Percentiles rank a stretch among this genome's conserved stretches.
phyloP scores from a whole-genome alignment of 2,113 vertebrate genomes.

The Periophthalmus modestus region DNA sequence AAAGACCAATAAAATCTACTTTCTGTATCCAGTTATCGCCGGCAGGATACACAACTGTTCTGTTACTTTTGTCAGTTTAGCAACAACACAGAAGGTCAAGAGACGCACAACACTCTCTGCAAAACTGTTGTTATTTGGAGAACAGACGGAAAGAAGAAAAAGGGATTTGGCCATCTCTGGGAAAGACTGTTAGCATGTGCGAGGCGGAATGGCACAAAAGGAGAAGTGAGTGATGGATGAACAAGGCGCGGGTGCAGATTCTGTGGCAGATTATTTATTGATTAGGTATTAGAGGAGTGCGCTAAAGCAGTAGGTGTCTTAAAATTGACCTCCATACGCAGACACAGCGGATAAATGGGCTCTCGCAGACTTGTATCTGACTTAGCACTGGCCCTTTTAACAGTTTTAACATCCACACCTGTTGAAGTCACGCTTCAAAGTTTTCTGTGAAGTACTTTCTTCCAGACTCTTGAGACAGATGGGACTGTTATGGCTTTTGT shows the following conservation, averaged over 20 bases:
- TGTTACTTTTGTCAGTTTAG: constrained; percentile 52
- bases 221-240: constrained; percentile 63
- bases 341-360: constrained; percentile 36
- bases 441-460: not conserved
- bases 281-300: constrained; percentile 60
- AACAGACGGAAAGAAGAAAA: not conserved
- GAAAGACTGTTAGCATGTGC: constrained; percentile 34
- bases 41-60: constrained; percentile 47
- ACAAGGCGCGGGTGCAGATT: constrained; percentile 50
- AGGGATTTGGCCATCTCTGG: not conserved
- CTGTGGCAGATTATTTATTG: constrained; percentile 72
- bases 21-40: constrained; percentile 48
- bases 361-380: constrained; percentile 13
- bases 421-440: not conserved
- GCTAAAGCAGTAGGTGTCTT: constrained; percentile 47
- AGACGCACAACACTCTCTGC: constrained; percentile 32
- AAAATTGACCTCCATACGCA: constrained; percentile 55
- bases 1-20: constrained; percentile 35
- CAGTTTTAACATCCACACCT: constrained; percentile 7
- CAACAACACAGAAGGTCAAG: constrained; percentile 43
- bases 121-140: not conserved
- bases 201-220: constrained; percentile 29
- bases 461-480: not conserved
- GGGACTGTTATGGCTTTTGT: not conserved
- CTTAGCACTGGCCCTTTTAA: not conserved